A percentile compares a stretch with the other conserved stretches of the same genome.
Conservation (phyloP, 1,140 invertebrate genomes). For the Achatina immaculata region DNA sequence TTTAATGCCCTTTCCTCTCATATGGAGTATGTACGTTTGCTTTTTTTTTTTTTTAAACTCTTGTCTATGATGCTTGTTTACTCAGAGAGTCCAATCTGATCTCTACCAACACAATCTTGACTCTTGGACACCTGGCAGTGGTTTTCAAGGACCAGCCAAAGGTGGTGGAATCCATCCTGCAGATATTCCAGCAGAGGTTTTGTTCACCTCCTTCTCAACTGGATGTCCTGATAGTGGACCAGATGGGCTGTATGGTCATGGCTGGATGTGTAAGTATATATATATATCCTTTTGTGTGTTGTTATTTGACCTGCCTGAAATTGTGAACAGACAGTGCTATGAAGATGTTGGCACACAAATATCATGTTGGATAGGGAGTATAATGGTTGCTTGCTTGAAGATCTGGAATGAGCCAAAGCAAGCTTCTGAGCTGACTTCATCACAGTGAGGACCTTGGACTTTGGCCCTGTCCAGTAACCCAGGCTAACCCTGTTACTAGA, state of each 20-base stretch:
- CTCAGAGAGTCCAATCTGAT: constrained; percentile 89
- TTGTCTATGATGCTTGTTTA: too few relatives aligned
- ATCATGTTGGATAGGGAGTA: too few relatives aligned
- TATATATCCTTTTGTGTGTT: background rate
- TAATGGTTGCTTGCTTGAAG: too few relatives aligned
- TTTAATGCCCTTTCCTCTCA: too few relatives aligned
- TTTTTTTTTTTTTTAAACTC: too few relatives aligned
- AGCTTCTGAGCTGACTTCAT: too few relatives aligned
- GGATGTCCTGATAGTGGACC: constrained; percentile 95
- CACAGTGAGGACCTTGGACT: too few relatives aligned
- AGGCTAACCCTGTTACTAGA: too few relatives aligned
- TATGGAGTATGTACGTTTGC: too few relatives aligned
- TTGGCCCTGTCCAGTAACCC: too few relatives aligned
- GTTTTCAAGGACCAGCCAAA: constrained; percentile 90
- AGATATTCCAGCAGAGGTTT: constrained; percentile 97
- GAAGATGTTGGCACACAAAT: too few relatives aligned
- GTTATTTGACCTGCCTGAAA: background rate
- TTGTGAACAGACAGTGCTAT: background rate
- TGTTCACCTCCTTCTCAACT: constrained; percentile 87
- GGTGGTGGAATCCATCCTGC: constrained; percentile 88
- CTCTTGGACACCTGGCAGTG: constrained; percentile 96
- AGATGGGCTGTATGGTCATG: constrained; percentile 96
- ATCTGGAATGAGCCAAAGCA: too few relatives aligned
- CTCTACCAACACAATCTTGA: constrained; percentile 95
- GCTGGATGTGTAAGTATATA: constrained; percentile 74